Conservation (phyloP, 1,140 invertebrate genomes). For the Drosophila varians region DNA sequence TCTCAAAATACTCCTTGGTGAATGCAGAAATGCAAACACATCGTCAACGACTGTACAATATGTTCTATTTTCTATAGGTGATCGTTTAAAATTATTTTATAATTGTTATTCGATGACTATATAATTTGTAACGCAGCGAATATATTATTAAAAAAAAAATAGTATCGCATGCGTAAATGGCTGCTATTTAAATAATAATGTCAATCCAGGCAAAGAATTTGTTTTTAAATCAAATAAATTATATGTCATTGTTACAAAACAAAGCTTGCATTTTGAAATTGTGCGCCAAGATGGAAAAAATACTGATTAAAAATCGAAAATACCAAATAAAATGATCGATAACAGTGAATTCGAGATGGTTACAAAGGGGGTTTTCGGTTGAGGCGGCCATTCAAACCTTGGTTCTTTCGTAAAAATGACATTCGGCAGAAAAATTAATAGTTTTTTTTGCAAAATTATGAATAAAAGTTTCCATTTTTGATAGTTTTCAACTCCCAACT, state of each 20-base stretch:
- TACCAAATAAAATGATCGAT: too few species aligned
- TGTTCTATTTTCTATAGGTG: slow-evolving; percentile 47
- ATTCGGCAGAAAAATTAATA: too few species aligned
- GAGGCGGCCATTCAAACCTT: too few species aligned
- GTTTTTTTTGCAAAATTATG: too few species aligned
- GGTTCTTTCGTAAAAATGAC: too few species aligned
- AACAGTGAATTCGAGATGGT: too few species aligned
- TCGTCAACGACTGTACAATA: slow-evolving; percentile 51
- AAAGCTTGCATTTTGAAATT: not conserved
- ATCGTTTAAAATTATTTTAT: slow-evolving; percentile 52
- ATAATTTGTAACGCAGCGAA: slow-evolving; percentile 22
- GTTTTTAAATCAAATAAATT: slow-evolving; percentile 50
- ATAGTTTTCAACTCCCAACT: not conserved
- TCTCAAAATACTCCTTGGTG: slow-evolving; percentile 49
- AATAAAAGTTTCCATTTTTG: too few species aligned
- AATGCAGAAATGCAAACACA: slow-evolving; percentile 40
- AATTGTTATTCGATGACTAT: slow-evolving; percentile 51
- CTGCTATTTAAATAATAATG: not conserved
- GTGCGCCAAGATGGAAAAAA: not conserved
- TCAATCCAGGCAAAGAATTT: slow-evolving; percentile 40
- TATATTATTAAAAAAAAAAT: slow-evolving; percentile 18
- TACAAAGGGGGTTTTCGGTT: too few species aligned
- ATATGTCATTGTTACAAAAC: slow-evolving; percentile 54
- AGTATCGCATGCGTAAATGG: not conserved
- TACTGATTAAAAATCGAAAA: not conserved